A percentile compares a stretch with the other conserved stretches of the same genome.
These are phyloP conservation scores for Hoplostethus atlanticus DNA, from an alignment of 2,797 vertebrate genomes.

Conservation along the genomic window DNA sequence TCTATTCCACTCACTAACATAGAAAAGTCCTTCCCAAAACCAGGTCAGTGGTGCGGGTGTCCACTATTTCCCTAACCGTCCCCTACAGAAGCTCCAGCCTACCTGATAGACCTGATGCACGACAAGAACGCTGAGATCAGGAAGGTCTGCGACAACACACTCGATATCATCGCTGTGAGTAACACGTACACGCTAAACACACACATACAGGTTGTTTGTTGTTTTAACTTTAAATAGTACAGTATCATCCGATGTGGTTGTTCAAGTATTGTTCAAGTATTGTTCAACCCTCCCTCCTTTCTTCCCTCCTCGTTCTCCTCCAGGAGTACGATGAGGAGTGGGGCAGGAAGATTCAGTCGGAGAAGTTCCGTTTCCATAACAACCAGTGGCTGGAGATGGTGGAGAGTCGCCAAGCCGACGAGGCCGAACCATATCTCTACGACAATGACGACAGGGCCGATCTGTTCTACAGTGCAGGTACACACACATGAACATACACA, in stretches of 20 bases:
- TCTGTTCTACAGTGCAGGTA: conserved; percentile 93
- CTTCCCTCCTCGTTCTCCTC: neutral
- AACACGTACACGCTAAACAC: neutral
- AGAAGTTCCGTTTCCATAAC: conserved; percentile 97
- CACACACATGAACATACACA: conserved; percentile 24
- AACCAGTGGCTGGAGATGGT: conserved; percentile 98
- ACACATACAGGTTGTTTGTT: neutral
- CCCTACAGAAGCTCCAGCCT: conserved; percentile 91
- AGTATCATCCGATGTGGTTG: too few relatives aligned
- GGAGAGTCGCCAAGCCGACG: conserved; percentile 93
- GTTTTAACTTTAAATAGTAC: too few relatives aligned
- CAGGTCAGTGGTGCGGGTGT: neutral
- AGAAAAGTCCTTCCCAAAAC: neutral
- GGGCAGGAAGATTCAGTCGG: conserved; percentile 95
- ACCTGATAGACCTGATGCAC: conserved; percentile 97
- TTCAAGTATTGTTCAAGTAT: too few relatives aligned
- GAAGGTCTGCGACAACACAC: conserved; percentile 96
- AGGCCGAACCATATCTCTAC: conserved; percentile 91
- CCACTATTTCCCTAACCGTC: conserved; percentile 54
- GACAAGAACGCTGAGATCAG: conserved; percentile 95
- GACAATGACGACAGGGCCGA: conserved; percentile 93
- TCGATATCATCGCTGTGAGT: conserved; percentile 96
- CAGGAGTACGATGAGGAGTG: conserved; percentile 97
- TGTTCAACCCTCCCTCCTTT: neutral
- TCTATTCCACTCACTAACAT: too few relatives aligned